Evolutionary conservation across 2,113 vertebrate genomes (phyloP), one percentile per base, ranked within the genome.

Genomic region (Chaetorhynchus papuensis): DNA sequence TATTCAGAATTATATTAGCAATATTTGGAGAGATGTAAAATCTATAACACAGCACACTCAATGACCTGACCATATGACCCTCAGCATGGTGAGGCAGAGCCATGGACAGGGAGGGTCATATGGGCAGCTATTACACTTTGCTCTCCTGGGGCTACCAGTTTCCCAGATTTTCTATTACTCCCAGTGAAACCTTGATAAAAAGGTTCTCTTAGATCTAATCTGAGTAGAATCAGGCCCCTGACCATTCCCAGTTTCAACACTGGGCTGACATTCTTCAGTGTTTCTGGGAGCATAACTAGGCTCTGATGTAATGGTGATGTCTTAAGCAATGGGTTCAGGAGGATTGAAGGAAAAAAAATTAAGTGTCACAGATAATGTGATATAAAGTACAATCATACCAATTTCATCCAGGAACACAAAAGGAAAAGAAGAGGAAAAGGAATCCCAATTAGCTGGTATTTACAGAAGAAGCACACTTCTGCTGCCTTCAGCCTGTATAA

Each of bases 251-350:
- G 5, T 22, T 57, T 42, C n/a, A 53, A 6, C 17, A 19, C 3
- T 27, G 15, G 2, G 6, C 35, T 75, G 35, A n/a, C 13, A 56
- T 39, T 21, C 33, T 41, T 9, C 24, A 39, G 10, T 45, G 11
- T 42, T 88, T 54, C 65, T 56, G 23, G 13, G 10, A 60, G 23
- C 7, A 45, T 59, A 30, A 52, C 20, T 45, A 30, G 30, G 3
- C 12, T 87, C 21, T 49, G 28, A 6, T n/a, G 6, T 33, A 49
- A 53, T 10, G 49, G 2, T 77, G 20, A 68, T 63, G 21, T 49
- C 39, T 79, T 45, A 47, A 9, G 37, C 37, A 41, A 41, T 0
- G 0, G 9, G 15, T 33, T 18, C 15, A 64, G n/a, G 17, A 69
- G 87, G 69, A 64, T 1, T 37, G 11, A 52, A 81, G n/a, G 20